These are phyloP conservation scores for Holacanthella duospinosa DNA, from an alignment of 2,888 invertebrate genomes.

Conservation along the genomic window DNA sequence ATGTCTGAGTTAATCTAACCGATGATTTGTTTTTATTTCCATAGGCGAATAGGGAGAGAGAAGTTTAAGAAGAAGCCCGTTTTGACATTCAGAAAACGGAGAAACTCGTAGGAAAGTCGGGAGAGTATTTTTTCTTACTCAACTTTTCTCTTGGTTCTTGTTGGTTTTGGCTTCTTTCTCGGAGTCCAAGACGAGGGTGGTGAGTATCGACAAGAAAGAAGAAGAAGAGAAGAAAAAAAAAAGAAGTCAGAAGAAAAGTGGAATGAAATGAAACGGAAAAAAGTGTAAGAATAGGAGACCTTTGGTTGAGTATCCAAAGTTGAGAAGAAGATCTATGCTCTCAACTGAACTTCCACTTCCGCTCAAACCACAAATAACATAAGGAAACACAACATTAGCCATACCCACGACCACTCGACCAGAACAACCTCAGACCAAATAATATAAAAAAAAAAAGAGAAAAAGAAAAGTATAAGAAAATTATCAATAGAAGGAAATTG, in stretches of 20 bases:
- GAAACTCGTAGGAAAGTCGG: too few species aligned
- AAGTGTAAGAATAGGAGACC: slow-evolving; percentile 1
- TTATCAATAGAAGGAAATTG: too few species aligned
- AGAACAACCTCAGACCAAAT: not conserved
- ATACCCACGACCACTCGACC: not conserved
- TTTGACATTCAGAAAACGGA: not conserved
- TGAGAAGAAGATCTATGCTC: not conserved
- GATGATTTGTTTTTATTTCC: not conserved
- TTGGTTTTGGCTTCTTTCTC: not conserved
- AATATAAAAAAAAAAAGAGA: not conserved
- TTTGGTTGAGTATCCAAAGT: not conserved
- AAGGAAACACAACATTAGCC: not conserved
- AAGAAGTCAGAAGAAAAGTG: not conserved
- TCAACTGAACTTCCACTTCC: not conserved
- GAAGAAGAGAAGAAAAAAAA: slow-evolving; percentile 1
- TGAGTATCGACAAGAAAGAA: not conserved
- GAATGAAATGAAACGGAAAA: slow-evolving; percentile 10
- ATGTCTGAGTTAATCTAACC: not conserved
- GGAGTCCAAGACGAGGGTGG: not conserved
- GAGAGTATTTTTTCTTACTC: too few species aligned
- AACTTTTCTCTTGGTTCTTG: not conserved
- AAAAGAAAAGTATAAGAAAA: too few species aligned
- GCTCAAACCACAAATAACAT: not conserved
- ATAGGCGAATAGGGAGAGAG: too few species aligned
- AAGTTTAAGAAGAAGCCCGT: not conserved